Percentiles rank a stretch among this genome's conserved stretches.
phyloP scores from a whole-genome alignment of 2,797 vertebrate genomes.

The Eulemur coronatus region DNA sequence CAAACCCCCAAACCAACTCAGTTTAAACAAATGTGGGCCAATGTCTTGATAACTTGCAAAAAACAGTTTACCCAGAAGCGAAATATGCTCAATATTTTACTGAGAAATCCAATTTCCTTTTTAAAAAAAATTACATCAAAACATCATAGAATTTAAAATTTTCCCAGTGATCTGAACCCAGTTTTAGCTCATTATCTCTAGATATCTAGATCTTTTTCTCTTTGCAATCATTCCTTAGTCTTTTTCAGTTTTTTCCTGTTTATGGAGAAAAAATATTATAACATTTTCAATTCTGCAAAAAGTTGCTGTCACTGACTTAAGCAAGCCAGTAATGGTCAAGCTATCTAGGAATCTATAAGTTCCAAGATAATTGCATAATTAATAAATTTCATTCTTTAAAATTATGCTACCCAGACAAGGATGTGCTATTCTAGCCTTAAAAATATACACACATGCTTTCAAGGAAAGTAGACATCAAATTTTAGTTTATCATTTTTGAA shows the following conservation, averaged over 20 bases:
- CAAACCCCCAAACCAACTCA: background rate
- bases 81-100: background rate
- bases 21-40: background rate
- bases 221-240: background rate
- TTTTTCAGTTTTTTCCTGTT: background rate
- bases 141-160: background rate
- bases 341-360: background rate
- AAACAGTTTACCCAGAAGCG: background rate
- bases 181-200: background rate
- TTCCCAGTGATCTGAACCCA: background rate
- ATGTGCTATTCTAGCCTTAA: background rate
- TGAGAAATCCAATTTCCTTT: background rate
- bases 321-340: background rate
- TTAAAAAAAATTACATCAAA: background rate
- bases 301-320: background rate
- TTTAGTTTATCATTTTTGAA: background rate
- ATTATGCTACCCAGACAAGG: background rate
- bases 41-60: background rate
- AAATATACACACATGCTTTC: background rate
- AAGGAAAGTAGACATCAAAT: conserved; percentile 1
- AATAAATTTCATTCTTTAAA: background rate
- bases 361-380: background rate
- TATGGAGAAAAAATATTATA: background rate
- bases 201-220: background rate
- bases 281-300: background rate